These are phyloP conservation scores for Drosophila setifemur DNA, from an alignment of 1,140 invertebrate genomes.

Conservation along the genomic window DNA sequence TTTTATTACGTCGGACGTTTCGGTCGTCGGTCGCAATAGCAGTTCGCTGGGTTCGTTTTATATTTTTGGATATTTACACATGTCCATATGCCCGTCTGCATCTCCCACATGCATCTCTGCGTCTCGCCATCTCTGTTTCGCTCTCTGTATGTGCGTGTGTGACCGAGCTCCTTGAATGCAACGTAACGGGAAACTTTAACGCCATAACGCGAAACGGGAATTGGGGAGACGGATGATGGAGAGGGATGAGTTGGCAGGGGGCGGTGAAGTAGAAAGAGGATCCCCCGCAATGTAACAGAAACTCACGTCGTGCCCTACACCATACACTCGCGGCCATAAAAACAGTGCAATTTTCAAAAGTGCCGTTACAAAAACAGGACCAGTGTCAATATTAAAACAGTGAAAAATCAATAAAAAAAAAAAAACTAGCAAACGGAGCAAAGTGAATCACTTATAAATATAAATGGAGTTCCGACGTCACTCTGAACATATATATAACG, in stretches of 20 bases:
- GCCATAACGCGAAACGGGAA: conserved; percentile 41
- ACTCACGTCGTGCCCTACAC: conserved; percentile 2
- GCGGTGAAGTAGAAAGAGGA: neutral
- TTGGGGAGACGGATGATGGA: neutral
- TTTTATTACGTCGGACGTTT: conserved; percentile 72
- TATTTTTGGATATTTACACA: conserved; percentile 78
- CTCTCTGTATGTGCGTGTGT: conserved; percentile 13
- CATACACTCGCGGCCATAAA: conserved; percentile 19
- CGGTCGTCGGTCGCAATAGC: conserved; percentile 34
- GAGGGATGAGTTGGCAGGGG: neutral
- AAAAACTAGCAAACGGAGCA: neutral
- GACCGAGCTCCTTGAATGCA: conserved; percentile 32
- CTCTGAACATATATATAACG: conserved; percentile 2
- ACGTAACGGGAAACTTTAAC: conserved; percentile 51
- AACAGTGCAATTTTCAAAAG: neutral
- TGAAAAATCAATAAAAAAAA: conserved; percentile 22
- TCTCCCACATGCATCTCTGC: conserved; percentile 19
- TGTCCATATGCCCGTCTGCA: conserved; percentile 31
- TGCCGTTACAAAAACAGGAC: conserved; percentile 13
- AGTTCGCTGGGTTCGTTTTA: conserved; percentile 61
- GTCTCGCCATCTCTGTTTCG: conserved; percentile 22
- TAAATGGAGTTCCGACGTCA: neutral
- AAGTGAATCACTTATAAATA: conserved; percentile 26
- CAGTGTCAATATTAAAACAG: conserved; percentile 17
- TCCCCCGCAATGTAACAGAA: conserved; percentile 23